These are phyloP conservation scores for Rynchops niger DNA, from an alignment of 2,113 vertebrate genomes.

Conservation along the genomic window DNA sequence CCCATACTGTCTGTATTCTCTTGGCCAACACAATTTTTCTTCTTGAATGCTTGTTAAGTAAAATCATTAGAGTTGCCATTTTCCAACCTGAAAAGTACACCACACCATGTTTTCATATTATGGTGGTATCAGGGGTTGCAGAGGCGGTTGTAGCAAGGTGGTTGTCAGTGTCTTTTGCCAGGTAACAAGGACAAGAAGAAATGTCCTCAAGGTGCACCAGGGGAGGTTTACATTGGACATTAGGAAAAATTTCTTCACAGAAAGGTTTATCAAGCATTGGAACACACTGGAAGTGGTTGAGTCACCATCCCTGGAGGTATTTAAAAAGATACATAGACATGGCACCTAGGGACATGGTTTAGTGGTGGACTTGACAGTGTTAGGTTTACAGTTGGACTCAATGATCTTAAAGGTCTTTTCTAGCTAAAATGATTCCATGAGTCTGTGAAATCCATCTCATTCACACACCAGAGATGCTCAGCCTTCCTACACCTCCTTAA, in stretches of 20 bases:
- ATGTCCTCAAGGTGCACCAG: not conserved
- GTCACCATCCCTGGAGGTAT: not conserved
- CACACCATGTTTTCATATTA: not conserved
- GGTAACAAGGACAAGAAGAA: too few relatives aligned
- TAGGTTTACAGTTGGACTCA: fast-evolving
- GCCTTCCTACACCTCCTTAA: not conserved
- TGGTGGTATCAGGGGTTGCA: not conserved
- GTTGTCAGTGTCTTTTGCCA: not conserved
- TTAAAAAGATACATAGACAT: not conserved
- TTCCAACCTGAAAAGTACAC: not conserved
- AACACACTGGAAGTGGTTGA: not conserved
- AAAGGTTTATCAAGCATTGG: not conserved
- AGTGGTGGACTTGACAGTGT: not conserved
- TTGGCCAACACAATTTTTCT: not conserved
- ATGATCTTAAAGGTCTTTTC: not conserved
- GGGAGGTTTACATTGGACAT: not conserved
- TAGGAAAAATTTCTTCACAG: not conserved
- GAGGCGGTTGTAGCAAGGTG: not conserved
- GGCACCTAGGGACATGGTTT: not conserved
- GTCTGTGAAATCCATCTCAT: not conserved
- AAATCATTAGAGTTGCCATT: not conserved
- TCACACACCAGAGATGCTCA: not conserved
- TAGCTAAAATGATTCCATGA: not conserved
- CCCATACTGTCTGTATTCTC: not conserved
- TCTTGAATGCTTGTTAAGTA: not conserved